Evolutionary conservation across 2,888 invertebrate genomes (phyloP), one percentile per base, ranked within the genome.

Genomic region (Drosophila prolongata): DNA sequence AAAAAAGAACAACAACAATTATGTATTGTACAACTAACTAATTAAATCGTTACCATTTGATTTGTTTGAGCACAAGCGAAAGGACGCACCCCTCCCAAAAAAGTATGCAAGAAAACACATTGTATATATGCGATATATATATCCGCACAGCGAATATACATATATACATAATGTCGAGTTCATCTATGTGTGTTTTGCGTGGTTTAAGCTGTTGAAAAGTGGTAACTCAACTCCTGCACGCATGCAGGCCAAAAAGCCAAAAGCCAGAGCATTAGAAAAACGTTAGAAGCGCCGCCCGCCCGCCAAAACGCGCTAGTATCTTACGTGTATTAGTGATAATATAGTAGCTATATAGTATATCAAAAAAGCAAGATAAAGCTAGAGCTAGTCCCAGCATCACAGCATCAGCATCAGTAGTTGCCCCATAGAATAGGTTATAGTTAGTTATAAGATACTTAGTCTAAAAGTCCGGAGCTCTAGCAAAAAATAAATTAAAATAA

Each of bases 131-230:
- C 70, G 49, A 54, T 54, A 57, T 61, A 65, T 75, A 66, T 73
- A 66, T 60, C 46, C 62, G 59, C 62, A 16, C 56, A 50, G 58
- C 57, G 47, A 24, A 37, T 71, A 55, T 56, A 40, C 49, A 49
- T 76, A 50, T 66, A 40, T 52, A 62, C 47, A 46, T 52, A 52
- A 90, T 91, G 90, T 91, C 90, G 90, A 90, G 90, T 90, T 90
- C 90, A 90, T 91, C 90, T 87, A 89, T 90, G 85, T 90, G 90
- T 90, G 90, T 90, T 83, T 90, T 90, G 91, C 90, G 90, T 90
- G 90, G 90, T 90, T 90, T 90, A 90, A 91, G 91, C 90, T 90
- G 90, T 91, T 91, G 70, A 84, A 80, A 80, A 84, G 87, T 89
- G 89, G 89, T 78, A 78, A 78, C 75, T 72, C 71, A 69, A 71